A percentile compares a stretch with the other conserved stretches of the same genome.
Evolutionary conservation across 2,888 invertebrate species (phyloP).

Genomic region (Kuschelorhynchus macadamiae): DNA sequence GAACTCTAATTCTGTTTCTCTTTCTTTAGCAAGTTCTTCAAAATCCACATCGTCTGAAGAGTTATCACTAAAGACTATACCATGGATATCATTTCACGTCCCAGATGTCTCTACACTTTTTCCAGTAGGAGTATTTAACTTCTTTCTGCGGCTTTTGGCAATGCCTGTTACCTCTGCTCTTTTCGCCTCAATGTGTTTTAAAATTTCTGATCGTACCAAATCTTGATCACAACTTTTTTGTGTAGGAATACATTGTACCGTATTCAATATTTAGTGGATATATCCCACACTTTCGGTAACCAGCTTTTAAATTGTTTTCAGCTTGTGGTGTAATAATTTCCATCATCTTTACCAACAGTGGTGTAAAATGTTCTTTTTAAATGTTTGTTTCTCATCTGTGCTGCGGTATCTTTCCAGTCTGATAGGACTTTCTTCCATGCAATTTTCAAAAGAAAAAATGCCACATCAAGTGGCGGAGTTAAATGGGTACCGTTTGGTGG

Average conservation of each 20-base stretch:
- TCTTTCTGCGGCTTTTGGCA: too few species aligned
- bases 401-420: slow-evolving; percentile 24
- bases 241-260: slow-evolving; percentile 7
- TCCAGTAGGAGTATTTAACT: too few species aligned
- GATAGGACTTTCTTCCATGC: slow-evolving; percentile 14
- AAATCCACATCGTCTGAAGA: slow-evolving; percentile 38
- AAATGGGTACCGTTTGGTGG: slow-evolving; percentile 17
- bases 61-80: slow-evolving; percentile 25
- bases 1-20: slow-evolving; percentile 35
- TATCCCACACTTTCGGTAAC: slow-evolving; percentile 19
- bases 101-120: too few species aligned
- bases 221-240: too few species aligned
- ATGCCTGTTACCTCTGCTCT: slow-evolving; percentile 6
- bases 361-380: slow-evolving; percentile 10
- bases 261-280: slow-evolving; percentile 10
- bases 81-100: neutral
- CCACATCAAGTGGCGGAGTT: too few species aligned
- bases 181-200: neutral
- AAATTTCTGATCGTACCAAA: slow-evolving; percentile 11
- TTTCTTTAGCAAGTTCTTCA: slow-evolving; percentile 33
- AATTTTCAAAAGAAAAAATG: slow-evolving; percentile 12
- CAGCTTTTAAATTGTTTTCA: slow-evolving; percentile 15
- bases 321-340: slow-evolving; percentile 10
- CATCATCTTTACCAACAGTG: slow-evolving; percentile 15
- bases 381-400: slow-evolving; percentile 17